Percentiles rank a stretch among this genome's conserved stretches.
Conservation (phyloP, 37 sponge, comb jelly and placozoan genomes). For the Spongilla lacustris region DNA sequence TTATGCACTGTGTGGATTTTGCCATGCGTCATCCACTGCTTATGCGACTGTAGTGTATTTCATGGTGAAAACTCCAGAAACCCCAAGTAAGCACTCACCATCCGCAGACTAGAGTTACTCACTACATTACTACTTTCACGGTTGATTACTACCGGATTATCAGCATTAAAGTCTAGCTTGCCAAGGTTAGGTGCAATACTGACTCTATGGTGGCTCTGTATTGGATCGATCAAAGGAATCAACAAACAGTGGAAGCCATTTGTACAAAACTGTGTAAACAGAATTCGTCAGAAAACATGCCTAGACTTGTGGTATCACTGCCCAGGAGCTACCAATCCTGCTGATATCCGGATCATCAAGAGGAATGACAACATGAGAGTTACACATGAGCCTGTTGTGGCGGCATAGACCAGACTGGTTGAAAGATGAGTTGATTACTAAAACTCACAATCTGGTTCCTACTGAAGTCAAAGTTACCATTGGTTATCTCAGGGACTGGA, state of each 20-base stretch:
- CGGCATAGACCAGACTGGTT: conserved; percentile 12
- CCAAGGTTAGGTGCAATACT: background rate
- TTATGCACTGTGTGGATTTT: conserved; percentile 21
- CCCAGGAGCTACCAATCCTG: conserved; percentile 15
- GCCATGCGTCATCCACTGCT: conserved; percentile 25
- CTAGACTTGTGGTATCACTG: conserved; percentile 20
- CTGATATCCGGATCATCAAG: conserved; percentile 33
- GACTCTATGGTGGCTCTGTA: conserved; percentile 28
- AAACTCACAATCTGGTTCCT: conserved; percentile 12
- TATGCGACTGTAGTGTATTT: conserved; percentile 44
- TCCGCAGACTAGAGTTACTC: conserved; percentile 38
- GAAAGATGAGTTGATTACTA: conserved; percentile 10
- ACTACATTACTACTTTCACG: conserved; percentile 25
- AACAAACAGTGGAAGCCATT: conserved; percentile 25
- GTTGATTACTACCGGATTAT: conserved; percentile 17
- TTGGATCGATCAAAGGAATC: conserved; percentile 26
- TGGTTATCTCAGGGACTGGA: background rate
- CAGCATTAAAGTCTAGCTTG: background rate
- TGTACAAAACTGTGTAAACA: conserved; percentile 18
- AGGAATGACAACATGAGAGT: conserved; percentile 8
- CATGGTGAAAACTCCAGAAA: background rate
- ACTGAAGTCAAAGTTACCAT: background rate
- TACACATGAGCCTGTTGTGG: conserved; percentile 7
- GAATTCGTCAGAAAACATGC: conserved; percentile 1
- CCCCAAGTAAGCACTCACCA: conserved; percentile 18